A percentile compares a stretch with the other conserved stretches of the same genome.
phyloP scores from a whole-genome alignment of 2,113 vertebrate genomes.

The Centropus unirufus region DNA sequence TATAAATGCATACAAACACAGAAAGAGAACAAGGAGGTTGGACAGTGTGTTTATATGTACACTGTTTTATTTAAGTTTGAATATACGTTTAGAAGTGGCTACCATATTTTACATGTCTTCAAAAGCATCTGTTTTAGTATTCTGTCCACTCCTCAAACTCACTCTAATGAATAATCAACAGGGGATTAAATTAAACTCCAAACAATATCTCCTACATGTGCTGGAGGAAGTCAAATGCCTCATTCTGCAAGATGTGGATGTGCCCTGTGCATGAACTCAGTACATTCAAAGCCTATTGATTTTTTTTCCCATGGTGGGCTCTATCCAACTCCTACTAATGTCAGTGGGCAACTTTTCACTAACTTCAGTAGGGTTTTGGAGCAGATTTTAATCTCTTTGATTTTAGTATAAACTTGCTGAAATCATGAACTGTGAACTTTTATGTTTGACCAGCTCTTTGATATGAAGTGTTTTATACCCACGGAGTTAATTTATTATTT shows the following conservation, averaged over 20 bases:
- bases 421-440: background rate
- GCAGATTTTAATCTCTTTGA: background rate
- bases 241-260: constrained; percentile 14
- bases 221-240: constrained; percentile 3
- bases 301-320: background rate
- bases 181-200: constrained; percentile 50
- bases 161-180: constrained; percentile 34
- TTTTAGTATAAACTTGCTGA: background rate
- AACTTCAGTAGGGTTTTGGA: background rate
- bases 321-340: background rate
- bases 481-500: constrained; percentile 23
- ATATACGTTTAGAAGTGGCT: background rate
- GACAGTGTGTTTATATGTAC: background rate
- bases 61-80: background rate
- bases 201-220: background rate
- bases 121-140: constrained; percentile 2
- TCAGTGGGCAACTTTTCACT: background rate
- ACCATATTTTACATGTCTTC: background rate
- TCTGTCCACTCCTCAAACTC: background rate
- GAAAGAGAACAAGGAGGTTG: background rate
- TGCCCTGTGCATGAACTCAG: constrained; percentile 15
- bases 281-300: background rate
- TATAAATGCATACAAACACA: background rate
- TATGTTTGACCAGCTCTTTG: background rate
- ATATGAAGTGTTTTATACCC: background rate